Evolutionary conservation across 35 echinoderm and acorn worm species (phyloP).

Genomic region (Hemicentrotus pulcherrimus): DNA sequence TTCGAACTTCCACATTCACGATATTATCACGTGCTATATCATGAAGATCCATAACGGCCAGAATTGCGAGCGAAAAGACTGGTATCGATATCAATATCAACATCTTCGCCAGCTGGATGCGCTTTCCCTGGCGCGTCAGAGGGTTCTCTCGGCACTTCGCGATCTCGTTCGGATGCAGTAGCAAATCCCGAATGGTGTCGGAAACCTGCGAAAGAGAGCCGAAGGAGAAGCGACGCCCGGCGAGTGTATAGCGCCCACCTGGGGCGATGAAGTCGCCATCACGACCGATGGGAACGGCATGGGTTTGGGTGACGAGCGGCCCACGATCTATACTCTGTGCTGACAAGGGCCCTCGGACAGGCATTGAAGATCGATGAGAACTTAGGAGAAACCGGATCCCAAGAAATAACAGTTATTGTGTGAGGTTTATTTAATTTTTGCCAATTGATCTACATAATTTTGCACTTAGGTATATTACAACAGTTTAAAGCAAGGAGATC

Average conservation of each 20-base stretch:
- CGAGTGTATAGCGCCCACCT: slow-evolving; percentile 23
- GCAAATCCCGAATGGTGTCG: slow-evolving; percentile 58
- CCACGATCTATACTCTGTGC: neutral
- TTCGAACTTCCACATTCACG: slow-evolving; percentile 63
- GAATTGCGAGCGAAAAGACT: slow-evolving; percentile 63
- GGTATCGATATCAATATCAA: slow-evolving; percentile 64
- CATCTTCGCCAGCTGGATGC: slow-evolving; percentile 81
- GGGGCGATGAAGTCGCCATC: slow-evolving; percentile 9
- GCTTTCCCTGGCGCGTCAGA: slow-evolving; percentile 69
- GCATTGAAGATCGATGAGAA: neutral
- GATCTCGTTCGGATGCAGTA: slow-evolving; percentile 65
- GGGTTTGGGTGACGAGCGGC: neutral
- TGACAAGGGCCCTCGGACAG: neutral
- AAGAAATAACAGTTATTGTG: neutral
- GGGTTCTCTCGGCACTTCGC: slow-evolving; percentile 72
- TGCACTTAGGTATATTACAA: neutral
- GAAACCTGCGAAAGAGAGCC: slow-evolving; percentile 61
- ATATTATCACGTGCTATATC: slow-evolving; percentile 53
- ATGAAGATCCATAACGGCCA: slow-evolving; percentile 68
- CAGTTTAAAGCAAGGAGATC: no score
- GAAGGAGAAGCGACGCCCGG: slow-evolving; percentile 51
- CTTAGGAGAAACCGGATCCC: no score
- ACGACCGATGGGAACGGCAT: neutral
- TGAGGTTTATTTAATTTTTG: neutral
- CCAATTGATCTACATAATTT: neutral